Base-by-base conservation (phyloP, 2,888 invertebrate genomes). In the Lydus trimaculatus region DNA sequence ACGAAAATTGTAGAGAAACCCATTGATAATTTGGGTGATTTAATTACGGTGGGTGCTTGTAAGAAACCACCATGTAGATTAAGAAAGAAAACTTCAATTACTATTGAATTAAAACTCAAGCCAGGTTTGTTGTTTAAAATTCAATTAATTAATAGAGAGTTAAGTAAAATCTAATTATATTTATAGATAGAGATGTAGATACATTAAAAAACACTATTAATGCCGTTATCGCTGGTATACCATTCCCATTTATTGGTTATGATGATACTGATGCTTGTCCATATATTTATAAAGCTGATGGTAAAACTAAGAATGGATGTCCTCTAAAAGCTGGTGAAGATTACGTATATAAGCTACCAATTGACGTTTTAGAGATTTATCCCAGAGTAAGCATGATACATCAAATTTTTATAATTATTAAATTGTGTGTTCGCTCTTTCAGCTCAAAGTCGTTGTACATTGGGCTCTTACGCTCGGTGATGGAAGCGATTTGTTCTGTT, bases 211-310 rank as follows among this genome's bases (percentile, higher is more conserved):
- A 91, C 69, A 81, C 85, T 9, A 94, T 94, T 7, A 84, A 83
- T 70, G 95, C 92, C 0, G 84, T 87, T 0, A 86, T 94, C 20
- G 80, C 89, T 2, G 90, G 90, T 0, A 80, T 93, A 0, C 86
- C 88, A 0, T 79, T 95, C 63, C 94, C 95, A 0, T 94, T 94
- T 81, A 80, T 93, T 11, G 94, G 95, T 9, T 92, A 94, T 15
- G 92, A 94, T 80, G 91, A 91, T 13, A 86, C 85, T 28, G 87
- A 89, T 63, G 90, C 93, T 33, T 94, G 94, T 78, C 86, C 87
- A 25, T 88, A 90, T 74, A 84, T 95, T 61, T 91, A 84, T 78
- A 85, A 88, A 73, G 82, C 81, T 0, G 87, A 88, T 69, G 92
- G 90, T 0, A 86, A 86, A 64, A 88, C 87, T 0, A 86, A 90